Evolutionary conservation across 2,113 vertebrate genomes (phyloP).

Genomic region (Menura novaehollandiae): DNA sequence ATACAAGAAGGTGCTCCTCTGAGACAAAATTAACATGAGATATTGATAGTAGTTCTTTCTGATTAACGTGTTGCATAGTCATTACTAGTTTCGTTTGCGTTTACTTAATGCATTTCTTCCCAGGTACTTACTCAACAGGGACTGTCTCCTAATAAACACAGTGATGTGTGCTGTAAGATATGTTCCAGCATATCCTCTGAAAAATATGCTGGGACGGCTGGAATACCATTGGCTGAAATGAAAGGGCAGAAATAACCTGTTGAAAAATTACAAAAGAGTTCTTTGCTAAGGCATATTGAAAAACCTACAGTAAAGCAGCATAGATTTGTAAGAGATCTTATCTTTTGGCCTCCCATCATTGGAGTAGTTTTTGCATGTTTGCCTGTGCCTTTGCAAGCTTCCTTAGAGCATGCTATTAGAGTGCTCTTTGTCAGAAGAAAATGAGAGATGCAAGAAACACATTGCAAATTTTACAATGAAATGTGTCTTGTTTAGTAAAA

Average conservation of each 20-base stretch:
- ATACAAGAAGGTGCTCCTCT: constrained; percentile 26
- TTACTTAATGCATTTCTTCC: constrained; percentile 47
- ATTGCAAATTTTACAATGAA: background rate
- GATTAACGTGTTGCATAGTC: constrained; percentile 22
- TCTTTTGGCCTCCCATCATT: background rate
- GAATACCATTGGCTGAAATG: background rate
- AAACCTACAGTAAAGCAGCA: background rate
- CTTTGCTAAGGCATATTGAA: background rate
- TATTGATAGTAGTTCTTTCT: constrained; percentile 43
- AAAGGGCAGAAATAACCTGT: background rate
- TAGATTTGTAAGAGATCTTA: background rate
- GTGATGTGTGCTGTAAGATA: background rate
- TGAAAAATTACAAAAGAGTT: background rate
- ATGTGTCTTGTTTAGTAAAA: background rate
- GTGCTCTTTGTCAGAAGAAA: background rate
- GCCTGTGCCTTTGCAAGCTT: background rate
- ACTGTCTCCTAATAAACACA: background rate
- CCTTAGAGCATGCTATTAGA: background rate
- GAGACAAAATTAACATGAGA: constrained; percentile 54
- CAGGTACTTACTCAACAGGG: background rate
- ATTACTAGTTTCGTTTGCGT: constrained; percentile 2
- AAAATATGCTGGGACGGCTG: background rate
- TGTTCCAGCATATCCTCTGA: background rate
- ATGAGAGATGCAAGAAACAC: background rate
- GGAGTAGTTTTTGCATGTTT: background rate